Conservation (phyloP, 2,888 invertebrate species). For the Apamea epomidion region DNA sequence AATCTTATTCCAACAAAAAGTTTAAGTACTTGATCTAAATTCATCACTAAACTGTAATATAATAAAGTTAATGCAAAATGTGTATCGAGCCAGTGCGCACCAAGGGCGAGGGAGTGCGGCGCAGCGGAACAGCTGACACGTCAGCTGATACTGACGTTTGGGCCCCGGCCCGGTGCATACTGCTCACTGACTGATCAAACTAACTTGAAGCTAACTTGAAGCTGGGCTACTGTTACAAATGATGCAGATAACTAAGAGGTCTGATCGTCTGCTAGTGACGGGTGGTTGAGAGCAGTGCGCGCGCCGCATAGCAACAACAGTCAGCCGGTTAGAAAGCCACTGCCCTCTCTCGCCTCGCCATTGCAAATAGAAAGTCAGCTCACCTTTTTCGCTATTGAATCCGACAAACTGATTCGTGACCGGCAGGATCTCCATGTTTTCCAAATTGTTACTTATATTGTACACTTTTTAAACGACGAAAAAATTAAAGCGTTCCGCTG, state of each 20-base stretch:
- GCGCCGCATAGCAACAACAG: constrained; percentile 87
- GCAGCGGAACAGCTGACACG: constrained; percentile 83
- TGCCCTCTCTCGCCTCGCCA: constrained; percentile 75
- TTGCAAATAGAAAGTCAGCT: constrained; percentile 88
- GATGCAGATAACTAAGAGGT: constrained; percentile 25
- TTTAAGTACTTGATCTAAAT: constrained; percentile 16
- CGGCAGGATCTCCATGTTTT: constrained; percentile 95
- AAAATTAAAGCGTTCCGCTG: constrained; percentile 82
- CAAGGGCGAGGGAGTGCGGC: constrained; percentile 77
- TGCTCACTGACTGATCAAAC: constrained; percentile 3
- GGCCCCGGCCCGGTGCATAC: constrained; percentile 39
- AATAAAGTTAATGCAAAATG: constrained; percentile 55
- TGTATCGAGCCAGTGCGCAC: constrained; percentile 64
- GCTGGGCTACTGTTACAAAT: constrained; percentile 26
- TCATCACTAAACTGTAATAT: constrained; percentile 5
- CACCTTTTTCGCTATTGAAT: constrained; percentile 94
- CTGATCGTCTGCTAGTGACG: constrained; percentile 36
- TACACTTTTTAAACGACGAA: constrained; percentile 88
- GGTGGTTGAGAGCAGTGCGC: constrained; percentile 73
- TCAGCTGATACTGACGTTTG: constrained; percentile 81
- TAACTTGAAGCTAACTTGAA: constrained; percentile 1
- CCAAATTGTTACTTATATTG: constrained; percentile 90
- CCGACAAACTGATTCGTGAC: constrained; percentile 94
- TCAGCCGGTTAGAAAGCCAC: constrained; percentile 86
- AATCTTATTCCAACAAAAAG: constrained; percentile 17